These are phyloP conservation scores for Gnathonemus echidnorhynchus DNA, from an alignment of 2,113 vertebrate species.

Conservation along the genomic window DNA sequence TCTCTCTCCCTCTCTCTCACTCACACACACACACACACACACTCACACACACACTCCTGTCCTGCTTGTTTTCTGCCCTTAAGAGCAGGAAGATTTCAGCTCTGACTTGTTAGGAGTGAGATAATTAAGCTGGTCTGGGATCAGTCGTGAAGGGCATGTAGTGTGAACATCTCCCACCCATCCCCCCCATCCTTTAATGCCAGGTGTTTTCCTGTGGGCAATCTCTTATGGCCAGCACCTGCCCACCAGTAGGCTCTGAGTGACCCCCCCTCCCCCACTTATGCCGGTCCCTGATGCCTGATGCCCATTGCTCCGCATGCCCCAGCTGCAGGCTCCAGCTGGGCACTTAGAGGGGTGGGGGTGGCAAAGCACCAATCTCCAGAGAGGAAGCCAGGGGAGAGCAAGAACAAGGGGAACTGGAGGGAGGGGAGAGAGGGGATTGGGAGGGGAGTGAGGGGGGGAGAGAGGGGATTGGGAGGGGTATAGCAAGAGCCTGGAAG, in stretches of 20 bases:
- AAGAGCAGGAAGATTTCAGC: not conserved
- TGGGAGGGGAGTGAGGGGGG: not conserved
- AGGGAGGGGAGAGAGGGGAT: not conserved
- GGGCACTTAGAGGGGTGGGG: not conserved
- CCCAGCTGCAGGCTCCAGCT: not conserved
- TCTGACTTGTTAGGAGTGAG: not conserved
- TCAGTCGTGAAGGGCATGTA: not conserved
- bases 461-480: not conserved
- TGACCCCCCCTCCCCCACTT: not conserved
- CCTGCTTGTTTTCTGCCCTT: not conserved
- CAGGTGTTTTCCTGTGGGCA: not conserved
- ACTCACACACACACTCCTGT: not conserved
- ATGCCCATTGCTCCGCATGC: not conserved
- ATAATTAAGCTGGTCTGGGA: not conserved
- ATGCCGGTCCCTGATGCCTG: not conserved
- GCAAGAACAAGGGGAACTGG: constrained; percentile 28
- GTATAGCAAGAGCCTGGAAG: not conserved
- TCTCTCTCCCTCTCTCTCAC: not conserved
- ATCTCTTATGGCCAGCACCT: not conserved
- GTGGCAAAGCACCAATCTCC: constrained; percentile 47
- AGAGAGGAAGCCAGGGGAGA: constrained; percentile 34
- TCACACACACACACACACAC: not conserved
- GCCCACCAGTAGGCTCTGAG: not conserved
- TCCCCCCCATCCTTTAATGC: not conserved
- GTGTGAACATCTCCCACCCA: not conserved